Conservation (phyloP, 2,888 invertebrate species). For the Gymnosoma rotundatum region DNA sequence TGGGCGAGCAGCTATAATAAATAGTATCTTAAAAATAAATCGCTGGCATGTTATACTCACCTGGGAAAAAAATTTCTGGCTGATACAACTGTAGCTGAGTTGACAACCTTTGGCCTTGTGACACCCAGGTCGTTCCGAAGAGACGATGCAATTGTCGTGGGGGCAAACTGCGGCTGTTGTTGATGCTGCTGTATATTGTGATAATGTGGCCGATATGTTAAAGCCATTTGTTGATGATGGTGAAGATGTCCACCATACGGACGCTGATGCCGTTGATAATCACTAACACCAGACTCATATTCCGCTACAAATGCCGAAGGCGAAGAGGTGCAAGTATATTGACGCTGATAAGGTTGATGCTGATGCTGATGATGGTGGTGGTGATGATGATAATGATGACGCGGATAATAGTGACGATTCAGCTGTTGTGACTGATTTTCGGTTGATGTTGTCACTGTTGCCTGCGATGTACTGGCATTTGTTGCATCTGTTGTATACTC, state of each 20-base stretch:
- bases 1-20: no score
- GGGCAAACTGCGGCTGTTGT: slow-evolving; percentile 12
- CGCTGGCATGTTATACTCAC: no score
- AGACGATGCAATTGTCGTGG: no score
- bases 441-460: slow-evolving; percentile 60
- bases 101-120: no score
- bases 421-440: slow-evolving; percentile 54
- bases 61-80: no score
- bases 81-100: no score
- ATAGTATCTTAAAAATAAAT: no score
- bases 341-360: slow-evolving; percentile 64
- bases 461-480: slow-evolving; percentile 50
- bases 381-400: slow-evolving; percentile 69
- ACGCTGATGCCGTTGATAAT: slow-evolving; percentile 53
- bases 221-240: slow-evolving; percentile 58
- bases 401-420: slow-evolving; percentile 64
- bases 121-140: no score
- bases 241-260: slow-evolving; percentile 52
- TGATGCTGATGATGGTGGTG: slow-evolving; percentile 66
- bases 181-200: slow-evolving; percentile 45
- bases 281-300: slow-evolving; percentile 53
- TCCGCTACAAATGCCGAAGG: slow-evolving; percentile 60
- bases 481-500: slow-evolving; percentile 44
- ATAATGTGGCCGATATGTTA: slow-evolving; percentile 58
- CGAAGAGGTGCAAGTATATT: slow-evolving; percentile 54